Base-by-base conservation (phyloP, 2,113 vertebrate species). In the Sinocyclocheilus maitianheensis region DNA sequence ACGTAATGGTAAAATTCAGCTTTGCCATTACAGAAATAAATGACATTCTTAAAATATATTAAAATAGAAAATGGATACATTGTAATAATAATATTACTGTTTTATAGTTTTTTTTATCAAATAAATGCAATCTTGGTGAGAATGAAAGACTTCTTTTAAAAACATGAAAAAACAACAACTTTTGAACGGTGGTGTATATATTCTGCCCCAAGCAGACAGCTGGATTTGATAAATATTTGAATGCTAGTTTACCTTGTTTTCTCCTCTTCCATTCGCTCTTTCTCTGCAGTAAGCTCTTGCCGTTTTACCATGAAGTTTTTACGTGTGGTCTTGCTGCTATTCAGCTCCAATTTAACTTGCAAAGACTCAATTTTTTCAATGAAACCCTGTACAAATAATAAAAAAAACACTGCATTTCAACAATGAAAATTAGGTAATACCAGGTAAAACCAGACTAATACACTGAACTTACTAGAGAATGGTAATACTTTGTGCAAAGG, bases 281-380 rank as follows among this genome's bases (percentile, higher is more conserved):
- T 95, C 86, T 97, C 96, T 4, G 93, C 93, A 77, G 93, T 95
- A 87, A 97, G 90, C 81, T 97, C 96, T 85, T 96, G 95, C 65
- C 95, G 95, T 77, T 97, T 97, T 87, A 95, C 94, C 78, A 93
- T 62, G 83, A 96, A 96, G 30, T 96, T 96, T 24, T 96, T 97
- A 91, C 96, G 95, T 20, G 90, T 90, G 0, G 87, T 90, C 81
- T 90, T 91, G 37, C 76, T 86, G 78, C 90, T 90, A 84, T 97
- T 96, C 74, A 96, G 96, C 86, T 97, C 94, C 89, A 96, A 95
- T 88, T 96, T 97, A 87, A 95, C 96, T 87, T 93, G 96, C 0
- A 96, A 93, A 88, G 96, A 96, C 83, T 96, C 95, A 7, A 95
- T 91, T 82, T 96, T 97, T 75, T 94, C 93, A 0, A 95, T 94